phyloP scores from a whole-genome alignment of 1,140 invertebrate species.

The Planococcus citri region DNA sequence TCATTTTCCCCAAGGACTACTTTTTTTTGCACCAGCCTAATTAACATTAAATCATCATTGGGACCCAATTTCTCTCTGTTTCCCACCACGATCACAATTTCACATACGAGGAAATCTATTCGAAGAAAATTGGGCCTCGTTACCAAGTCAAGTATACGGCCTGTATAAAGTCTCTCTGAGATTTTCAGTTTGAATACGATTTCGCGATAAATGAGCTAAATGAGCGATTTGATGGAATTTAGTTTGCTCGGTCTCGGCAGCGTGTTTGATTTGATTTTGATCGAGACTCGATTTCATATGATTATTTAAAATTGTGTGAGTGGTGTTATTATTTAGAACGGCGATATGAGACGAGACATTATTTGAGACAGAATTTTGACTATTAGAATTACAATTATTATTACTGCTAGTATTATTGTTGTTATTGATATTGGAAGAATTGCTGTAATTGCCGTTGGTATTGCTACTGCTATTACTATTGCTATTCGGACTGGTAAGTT shows the following conservation, averaged over 20 bases:
- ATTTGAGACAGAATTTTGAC: background rate
- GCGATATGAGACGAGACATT: background rate
- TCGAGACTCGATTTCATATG: background rate
- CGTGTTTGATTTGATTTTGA: background rate
- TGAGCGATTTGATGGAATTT: constrained; percentile 23
- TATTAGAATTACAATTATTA: background rate
- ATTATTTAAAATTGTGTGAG: background rate
- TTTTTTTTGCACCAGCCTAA: too few relatives aligned
- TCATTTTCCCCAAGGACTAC: too few relatives aligned
- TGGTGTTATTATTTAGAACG: constrained; percentile 3
- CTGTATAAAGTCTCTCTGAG: constrained; percentile 23
- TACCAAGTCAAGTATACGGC: constrained; percentile 21
- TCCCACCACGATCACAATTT: too few relatives aligned
- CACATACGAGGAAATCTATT: too few relatives aligned
- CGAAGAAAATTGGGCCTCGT: too few relatives aligned
- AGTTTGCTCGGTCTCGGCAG: background rate
- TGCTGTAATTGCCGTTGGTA: background rate
- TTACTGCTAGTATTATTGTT: background rate
- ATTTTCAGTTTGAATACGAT: background rate
- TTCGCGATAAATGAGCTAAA: constrained; percentile 21
- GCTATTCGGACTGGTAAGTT: background rate
- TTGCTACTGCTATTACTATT: background rate
- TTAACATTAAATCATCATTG: too few relatives aligned
- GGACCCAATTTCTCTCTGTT: too few relatives aligned
- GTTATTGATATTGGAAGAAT: background rate